Percentiles rank a stretch among this genome's conserved stretches.
phyloP scores from a whole-genome alignment of 2,888 invertebrate genomes.

The Theretra japonica region DNA sequence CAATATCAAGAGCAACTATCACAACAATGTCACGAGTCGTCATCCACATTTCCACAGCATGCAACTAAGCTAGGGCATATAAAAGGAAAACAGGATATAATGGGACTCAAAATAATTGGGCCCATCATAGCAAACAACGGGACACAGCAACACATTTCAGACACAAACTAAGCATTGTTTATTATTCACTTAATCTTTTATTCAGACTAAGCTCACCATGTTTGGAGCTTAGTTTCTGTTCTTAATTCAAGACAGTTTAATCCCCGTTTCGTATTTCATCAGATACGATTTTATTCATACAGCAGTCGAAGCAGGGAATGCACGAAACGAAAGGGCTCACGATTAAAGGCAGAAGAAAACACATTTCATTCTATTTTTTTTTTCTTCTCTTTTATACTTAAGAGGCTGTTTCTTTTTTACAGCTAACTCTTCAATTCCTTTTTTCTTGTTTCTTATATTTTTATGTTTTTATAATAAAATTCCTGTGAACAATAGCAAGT shows the following conservation, averaged over 20 bases:
- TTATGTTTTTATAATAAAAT: too few relatives aligned
- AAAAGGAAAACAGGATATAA: conserved; percentile 50
- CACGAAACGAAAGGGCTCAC: conserved; percentile 60
- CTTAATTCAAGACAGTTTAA: not conserved
- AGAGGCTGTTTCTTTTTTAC: not conserved
- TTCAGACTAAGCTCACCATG: conserved; percentile 15
- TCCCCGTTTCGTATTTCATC: conserved; percentile 32
- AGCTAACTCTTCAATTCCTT: not conserved
- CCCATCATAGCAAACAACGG: conserved; percentile 39
- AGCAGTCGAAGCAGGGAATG: conserved; percentile 57
- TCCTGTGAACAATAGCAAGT: too few relatives aligned
- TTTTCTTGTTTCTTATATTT: too few relatives aligned
- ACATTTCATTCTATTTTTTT: conserved; percentile 43
- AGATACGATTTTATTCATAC: conserved; percentile 52
- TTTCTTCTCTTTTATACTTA: not conserved
- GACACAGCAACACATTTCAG: conserved; percentile 42
- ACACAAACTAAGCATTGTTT: conserved; percentile 19
- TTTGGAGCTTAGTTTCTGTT: conserved; percentile 20
- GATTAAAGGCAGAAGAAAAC: conserved; percentile 50
- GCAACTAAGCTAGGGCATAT: conserved; percentile 49
- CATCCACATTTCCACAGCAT: conserved; percentile 38
- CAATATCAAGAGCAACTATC: not conserved
- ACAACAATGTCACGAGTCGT: conserved; percentile 24
- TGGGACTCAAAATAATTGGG: conserved; percentile 45
- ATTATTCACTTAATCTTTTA: not conserved